Evolutionary conservation across 2,113 vertebrate species (phyloP).

Genomic region (Dipodomys ordii): DNA sequence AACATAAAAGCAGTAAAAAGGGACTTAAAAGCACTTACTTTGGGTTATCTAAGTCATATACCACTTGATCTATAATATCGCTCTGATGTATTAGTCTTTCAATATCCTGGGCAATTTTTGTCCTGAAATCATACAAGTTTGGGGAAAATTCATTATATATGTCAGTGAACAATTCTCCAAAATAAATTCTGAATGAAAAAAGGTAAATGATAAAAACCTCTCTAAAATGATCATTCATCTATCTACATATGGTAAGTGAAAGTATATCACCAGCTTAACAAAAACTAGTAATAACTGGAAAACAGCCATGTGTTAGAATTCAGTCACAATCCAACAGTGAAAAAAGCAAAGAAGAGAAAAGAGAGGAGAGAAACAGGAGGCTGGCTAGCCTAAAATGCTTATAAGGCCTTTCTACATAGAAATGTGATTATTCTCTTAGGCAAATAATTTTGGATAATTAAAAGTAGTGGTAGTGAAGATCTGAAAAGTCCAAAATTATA

Average conservation of each 20-base stretch:
- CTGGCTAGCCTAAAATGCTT: not conserved
- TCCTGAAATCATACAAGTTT: conserved; percentile 87
- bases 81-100: conserved; percentile 97
- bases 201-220: conserved; percentile 12
- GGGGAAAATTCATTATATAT: conserved; percentile 56
- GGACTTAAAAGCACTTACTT: conserved; percentile 87
- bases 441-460: not conserved
- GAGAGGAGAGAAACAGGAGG: not conserved
- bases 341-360: too few relatives aligned
- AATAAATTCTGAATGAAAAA: not conserved
- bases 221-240: conserved; percentile 49
- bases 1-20: conserved; percentile 23
- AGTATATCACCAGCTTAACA: not conserved
- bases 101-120: conserved; percentile 98
- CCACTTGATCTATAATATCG: conserved; percentile 96
- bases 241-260: conserved; percentile 3
- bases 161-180: conserved; percentile 28
- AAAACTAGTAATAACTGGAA: conserved; percentile 25
- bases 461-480: not conserved
- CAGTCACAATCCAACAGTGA: not conserved
- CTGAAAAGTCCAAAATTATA: not conserved
- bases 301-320: not conserved
- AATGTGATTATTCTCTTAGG: not conserved
- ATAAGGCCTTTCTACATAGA: not conserved
- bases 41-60: conserved; percentile 95